A percentile compares a stretch with the other conserved stretches of the same genome.
Evolutionary conservation across 2,797 vertebrate genomes (phyloP).

Genomic region (Percopsis omiscomaycus): DNA sequence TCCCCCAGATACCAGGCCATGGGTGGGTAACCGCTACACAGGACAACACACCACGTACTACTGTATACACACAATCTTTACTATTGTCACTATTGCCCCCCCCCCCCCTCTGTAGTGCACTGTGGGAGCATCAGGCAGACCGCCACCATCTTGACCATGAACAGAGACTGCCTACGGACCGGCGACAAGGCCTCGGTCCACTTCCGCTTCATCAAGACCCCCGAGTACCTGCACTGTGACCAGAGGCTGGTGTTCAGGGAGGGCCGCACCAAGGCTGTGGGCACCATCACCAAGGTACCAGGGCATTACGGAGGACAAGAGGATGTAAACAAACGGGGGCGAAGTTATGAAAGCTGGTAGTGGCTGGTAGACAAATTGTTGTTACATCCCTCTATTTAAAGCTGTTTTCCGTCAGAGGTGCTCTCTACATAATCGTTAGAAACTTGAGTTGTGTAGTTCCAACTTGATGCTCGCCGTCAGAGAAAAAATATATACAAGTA

Average conservation of each 20-base stretch:
- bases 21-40: conserved; percentile 76
- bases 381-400: too few species aligned
- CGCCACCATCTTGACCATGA: conserved; percentile 95
- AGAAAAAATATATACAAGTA: too few species aligned
- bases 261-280: conserved; percentile 93
- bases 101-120: too few species aligned
- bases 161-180: conserved; percentile 92
- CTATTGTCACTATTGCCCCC: too few species aligned
- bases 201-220: conserved; percentile 97
- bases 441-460: too few species aligned
- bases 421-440: too few species aligned
- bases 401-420: too few species aligned
- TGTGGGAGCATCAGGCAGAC: conserved; percentile 96
- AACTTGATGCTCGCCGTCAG: too few species aligned
- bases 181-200: conserved; percentile 95
- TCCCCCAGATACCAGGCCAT: conserved; percentile 98
- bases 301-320: neutral
- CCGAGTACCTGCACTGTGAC: conserved; percentile 91
- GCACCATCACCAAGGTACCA: conserved; percentile 91
- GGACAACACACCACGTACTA: neutral
- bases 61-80: neutral
- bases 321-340: neutral
- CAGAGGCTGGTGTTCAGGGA: conserved; percentile 95
- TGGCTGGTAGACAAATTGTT: too few species aligned
- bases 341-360: too few species aligned